Conservation (phyloP, 2,113 vertebrate species). For the Psammodynastes pulverulentus region DNA sequence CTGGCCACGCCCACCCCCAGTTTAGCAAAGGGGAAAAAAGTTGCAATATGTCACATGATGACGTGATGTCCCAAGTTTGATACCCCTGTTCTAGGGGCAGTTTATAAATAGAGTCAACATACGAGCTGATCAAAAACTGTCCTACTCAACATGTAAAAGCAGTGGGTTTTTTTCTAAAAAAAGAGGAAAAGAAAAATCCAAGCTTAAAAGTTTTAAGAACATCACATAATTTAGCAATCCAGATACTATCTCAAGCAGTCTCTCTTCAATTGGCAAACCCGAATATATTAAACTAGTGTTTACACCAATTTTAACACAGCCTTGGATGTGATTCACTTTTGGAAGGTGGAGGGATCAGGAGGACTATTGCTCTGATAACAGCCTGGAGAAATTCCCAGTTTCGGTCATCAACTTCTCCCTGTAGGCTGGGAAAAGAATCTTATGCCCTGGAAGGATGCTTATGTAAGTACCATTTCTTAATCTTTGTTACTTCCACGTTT, state of each 20-base stretch:
- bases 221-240: background rate
- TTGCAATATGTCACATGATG: no score
- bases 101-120: background rate
- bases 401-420: background rate
- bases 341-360: background rate
- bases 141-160: background rate
- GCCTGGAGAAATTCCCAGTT: background rate
- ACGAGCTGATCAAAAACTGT: background rate
- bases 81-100: background rate
- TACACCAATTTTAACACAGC: background rate
- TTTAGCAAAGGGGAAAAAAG: no score
- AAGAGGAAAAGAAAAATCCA: background rate
- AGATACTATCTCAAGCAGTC: background rate
- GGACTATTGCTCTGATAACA: background rate
- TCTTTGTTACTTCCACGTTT: background rate
- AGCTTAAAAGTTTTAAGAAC: background rate
- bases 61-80: no score
- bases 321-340: no score
- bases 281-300: background rate
- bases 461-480: background rate
- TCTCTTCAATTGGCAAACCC: background rate
- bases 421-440: background rate
- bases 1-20: no score
- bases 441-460: background rate
- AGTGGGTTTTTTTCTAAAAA: background rate